A percentile compares a stretch with the other conserved stretches of the same genome.
Evolutionary conservation across 2,888 invertebrate genomes (phyloP).

Genomic region (Trissolcus brochymenae): DNA sequence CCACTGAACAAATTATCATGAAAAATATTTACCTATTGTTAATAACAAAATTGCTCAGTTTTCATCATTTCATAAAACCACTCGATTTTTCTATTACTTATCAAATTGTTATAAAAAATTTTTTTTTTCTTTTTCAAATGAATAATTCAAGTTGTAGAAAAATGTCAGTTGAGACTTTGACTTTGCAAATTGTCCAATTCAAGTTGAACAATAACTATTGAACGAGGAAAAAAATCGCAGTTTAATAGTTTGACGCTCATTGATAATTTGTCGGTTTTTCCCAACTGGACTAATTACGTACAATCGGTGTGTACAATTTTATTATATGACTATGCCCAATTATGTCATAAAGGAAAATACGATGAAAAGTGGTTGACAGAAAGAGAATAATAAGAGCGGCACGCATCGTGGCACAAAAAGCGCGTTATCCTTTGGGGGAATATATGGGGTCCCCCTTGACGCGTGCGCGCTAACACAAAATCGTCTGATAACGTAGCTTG

Average conservation of each 20-base stretch:
- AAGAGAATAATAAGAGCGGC: not conserved
- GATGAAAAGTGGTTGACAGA: constrained; percentile 19
- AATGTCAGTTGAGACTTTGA: no score
- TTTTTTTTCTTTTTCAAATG: no score
- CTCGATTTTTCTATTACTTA: no score
- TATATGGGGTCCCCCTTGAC: constrained; percentile 23
- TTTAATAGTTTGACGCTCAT: constrained; percentile 8
- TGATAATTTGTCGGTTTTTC: not conserved
- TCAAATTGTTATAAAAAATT: no score
- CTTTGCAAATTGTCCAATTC: no score
- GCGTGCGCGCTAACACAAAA: constrained; percentile 50
- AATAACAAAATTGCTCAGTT: no score
- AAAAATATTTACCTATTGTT: no score
- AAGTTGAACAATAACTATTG: no score
- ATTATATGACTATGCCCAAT: constrained; percentile 7
- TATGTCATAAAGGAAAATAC: constrained; percentile 23
- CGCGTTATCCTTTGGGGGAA: constrained; percentile 40
- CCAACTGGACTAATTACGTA: constrained; percentile 7
- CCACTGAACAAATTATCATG: no score
- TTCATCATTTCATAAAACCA: no score
- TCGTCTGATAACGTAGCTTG: constrained; percentile 39
- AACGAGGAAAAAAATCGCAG: not conserved
- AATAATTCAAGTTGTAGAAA: no score
- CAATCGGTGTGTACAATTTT: constrained; percentile 1
- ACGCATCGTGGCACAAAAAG: not conserved